phyloP scores from a whole-genome alignment of 2,888 invertebrate species.

The Xanthia togata region DNA sequence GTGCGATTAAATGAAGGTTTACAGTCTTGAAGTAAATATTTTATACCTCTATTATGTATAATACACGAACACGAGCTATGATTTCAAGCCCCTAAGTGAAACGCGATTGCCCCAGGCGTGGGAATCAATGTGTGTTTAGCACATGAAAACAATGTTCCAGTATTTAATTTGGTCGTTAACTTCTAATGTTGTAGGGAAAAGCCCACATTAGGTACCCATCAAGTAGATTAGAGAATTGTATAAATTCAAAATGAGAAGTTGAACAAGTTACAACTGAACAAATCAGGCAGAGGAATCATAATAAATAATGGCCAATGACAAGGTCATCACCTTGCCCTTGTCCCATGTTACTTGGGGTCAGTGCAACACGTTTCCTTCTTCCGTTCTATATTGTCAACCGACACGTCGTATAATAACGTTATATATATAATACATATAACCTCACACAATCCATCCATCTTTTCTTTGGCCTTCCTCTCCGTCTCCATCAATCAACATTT shows the following conservation, averaged over 20 bases:
- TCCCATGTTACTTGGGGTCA: background rate
- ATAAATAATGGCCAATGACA: background rate
- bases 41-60: background rate
- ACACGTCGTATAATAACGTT: too few relatives aligned
- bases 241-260: background rate
- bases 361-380: background rate
- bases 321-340: background rate
- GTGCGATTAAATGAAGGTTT: background rate
- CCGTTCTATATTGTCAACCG: background rate
- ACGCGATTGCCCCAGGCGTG: constrained; percentile 30
- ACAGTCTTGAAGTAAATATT: constrained; percentile 9
- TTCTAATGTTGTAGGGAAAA: background rate
- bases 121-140: constrained; percentile 26
- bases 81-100: constrained; percentile 30
- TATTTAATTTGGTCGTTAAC: constrained; percentile 30
- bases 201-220: background rate
- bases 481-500: too few relatives aligned
- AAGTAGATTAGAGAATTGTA: background rate
- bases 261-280: background rate
- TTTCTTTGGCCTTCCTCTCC: too few relatives aligned
- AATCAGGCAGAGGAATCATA: background rate
- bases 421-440: too few relatives aligned
- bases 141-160: constrained; percentile 26
- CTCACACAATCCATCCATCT: background rate
- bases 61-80: background rate